Conservation (phyloP, 2,888 invertebrate genomes). For the Ischnus inquisitorius region DNA sequence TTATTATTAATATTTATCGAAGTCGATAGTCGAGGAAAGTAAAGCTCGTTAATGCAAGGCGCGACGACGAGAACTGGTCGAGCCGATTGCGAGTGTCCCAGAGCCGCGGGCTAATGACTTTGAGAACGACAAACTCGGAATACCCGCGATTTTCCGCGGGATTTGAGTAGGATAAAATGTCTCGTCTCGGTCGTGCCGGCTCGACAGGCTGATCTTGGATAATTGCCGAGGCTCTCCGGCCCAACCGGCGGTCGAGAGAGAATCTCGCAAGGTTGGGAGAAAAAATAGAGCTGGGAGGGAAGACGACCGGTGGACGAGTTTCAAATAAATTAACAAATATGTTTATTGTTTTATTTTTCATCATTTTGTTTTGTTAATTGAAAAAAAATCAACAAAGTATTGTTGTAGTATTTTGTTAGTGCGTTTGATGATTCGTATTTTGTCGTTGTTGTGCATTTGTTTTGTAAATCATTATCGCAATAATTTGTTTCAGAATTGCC, state of each 20-base stretch:
- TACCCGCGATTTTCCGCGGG: neutral
- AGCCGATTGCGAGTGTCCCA: constrained; percentile 75
- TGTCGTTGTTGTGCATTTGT: too few species aligned
- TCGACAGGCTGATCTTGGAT: constrained; percentile 15
- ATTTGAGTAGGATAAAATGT: neutral
- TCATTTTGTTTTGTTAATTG: too few species aligned
- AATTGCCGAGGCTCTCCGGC: constrained; percentile 16
- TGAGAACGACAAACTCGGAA: constrained; percentile 72
- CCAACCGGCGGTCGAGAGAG: neutral
- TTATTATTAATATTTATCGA: neutral
- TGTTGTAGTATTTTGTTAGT: too few species aligned
- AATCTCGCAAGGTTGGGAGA: neutral
- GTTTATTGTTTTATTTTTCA: too few species aligned
- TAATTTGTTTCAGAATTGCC: too few species aligned
- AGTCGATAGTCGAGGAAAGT: neutral
- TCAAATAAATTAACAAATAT: too few species aligned
- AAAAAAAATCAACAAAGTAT: too few species aligned
- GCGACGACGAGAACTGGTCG: constrained; percentile 37
- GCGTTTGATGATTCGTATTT: too few species aligned
- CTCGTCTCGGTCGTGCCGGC: constrained; percentile 5
- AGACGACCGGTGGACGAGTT: too few species aligned
- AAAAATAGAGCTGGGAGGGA: neutral
- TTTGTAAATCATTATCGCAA: too few species aligned
- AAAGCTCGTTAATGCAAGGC: neutral
- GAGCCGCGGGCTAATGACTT: constrained; percentile 80